A percentile compares a stretch with the other conserved stretches of the same genome.
phyloP scores from a whole-genome alignment of 2,113 vertebrate genomes.

The Lampris incognitus region DNA sequence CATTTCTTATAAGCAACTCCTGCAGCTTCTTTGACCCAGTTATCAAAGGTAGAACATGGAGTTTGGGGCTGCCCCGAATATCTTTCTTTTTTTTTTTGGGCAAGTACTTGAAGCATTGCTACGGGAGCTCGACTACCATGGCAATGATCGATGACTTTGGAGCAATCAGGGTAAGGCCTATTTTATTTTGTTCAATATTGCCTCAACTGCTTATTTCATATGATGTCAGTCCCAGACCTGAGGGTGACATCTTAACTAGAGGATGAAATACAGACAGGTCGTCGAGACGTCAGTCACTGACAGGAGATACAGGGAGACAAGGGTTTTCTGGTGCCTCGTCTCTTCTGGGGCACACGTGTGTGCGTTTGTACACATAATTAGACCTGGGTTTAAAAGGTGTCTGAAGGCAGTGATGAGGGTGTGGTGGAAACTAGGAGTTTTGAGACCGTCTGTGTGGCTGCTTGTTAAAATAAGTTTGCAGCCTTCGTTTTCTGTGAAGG shows the following conservation, averaged over 20 bases:
- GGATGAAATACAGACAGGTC: conserved; percentile 36
- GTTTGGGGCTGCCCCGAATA: too few relatives aligned
- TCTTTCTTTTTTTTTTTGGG: too few relatives aligned
- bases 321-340: conserved; percentile 40
- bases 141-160: too few relatives aligned
- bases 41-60: too few relatives aligned
- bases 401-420: conserved; percentile 53
- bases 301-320: conserved; percentile 23
- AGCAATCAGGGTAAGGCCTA: neutral
- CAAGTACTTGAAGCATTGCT: too few relatives aligned
- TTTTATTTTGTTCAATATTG: conserved; percentile 18
- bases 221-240: conserved; percentile 7
- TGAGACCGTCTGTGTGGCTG: conserved; percentile 20
- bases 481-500: conserved; percentile 24
- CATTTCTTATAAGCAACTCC: too few relatives aligned
- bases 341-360: conserved; percentile 4
- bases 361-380: conserved; percentile 37
- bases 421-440: conserved; percentile 4
- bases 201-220: neutral
- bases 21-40: too few relatives aligned
- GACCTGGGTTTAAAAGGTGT: conserved; percentile 35
- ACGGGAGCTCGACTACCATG: too few relatives aligned
- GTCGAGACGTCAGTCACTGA: conserved; percentile 9
- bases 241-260: conserved; percentile 22
- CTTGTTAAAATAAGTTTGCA: conserved; percentile 48